phyloP scores from a whole-genome alignment of 2,888 invertebrate species.

The Dicycla oo region DNA sequence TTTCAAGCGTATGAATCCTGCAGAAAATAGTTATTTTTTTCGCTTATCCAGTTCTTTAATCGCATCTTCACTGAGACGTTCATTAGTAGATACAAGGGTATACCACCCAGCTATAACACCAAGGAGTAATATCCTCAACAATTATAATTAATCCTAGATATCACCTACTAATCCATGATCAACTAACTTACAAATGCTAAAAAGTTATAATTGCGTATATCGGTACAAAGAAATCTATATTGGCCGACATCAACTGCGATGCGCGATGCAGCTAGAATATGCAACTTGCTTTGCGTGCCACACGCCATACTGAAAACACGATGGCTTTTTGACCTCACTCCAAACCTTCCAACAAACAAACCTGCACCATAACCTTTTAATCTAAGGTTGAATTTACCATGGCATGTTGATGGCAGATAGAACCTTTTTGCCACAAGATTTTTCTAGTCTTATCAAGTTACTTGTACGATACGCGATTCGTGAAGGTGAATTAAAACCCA shows the following conservation, averaged over 20 bases:
- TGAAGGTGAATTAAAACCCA: slow-evolving; percentile 75
- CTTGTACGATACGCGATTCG: slow-evolving; percentile 79
- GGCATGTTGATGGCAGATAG: slow-evolving; percentile 16
- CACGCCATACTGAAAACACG: slow-evolving; percentile 77
- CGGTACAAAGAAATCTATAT: slow-evolving; percentile 81
- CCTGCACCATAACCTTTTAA: slow-evolving; percentile 12
- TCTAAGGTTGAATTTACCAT: slow-evolving; percentile 42
- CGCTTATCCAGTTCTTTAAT: not conserved
- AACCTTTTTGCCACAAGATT: slow-evolving; percentile 37
- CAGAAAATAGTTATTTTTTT: not conserved
- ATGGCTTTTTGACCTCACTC: slow-evolving; percentile 53
- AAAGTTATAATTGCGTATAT: slow-evolving; percentile 79
- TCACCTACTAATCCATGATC: slow-evolving; percentile 55
- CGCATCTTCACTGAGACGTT: not conserved
- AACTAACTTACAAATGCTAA: slow-evolving; percentile 51
- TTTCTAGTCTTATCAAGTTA: slow-evolving; percentile 80
- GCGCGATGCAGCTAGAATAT: slow-evolving; percentile 84
- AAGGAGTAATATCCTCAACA: slow-evolving; percentile 4
- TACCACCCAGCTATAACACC: slow-evolving; percentile 43
- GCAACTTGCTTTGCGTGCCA: slow-evolving; percentile 83
- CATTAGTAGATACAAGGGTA: slow-evolving; percentile 11
- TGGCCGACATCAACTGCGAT: slow-evolving; percentile 79
- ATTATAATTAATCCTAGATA: slow-evolving; percentile 56
- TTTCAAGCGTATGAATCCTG: too few species aligned
- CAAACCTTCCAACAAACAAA: slow-evolving; percentile 21